Evolutionary conservation across 2,113 vertebrate species (phyloP).

Genomic region (Neoarius graeffei): DNA sequence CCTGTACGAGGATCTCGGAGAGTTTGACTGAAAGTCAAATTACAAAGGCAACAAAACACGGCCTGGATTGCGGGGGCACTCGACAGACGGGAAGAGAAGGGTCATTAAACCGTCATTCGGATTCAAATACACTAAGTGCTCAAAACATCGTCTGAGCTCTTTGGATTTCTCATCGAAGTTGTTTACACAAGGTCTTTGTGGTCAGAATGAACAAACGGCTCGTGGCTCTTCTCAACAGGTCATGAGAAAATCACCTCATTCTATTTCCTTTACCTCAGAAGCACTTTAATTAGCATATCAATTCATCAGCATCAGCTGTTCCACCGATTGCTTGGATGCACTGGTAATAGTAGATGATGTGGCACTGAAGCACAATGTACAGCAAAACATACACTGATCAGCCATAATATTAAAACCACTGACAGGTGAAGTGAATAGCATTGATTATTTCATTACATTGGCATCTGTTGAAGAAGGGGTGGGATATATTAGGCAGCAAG

Average conservation of each 20-base stretch:
- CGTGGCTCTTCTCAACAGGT: constrained; percentile 59
- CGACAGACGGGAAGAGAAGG: constrained; percentile 77
- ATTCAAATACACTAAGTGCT: constrained; percentile 79
- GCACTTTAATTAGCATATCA: constrained; percentile 51
- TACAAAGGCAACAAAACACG: constrained; percentile 74
- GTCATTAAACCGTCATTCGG: constrained; percentile 81
- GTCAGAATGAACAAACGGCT: constrained; percentile 52
- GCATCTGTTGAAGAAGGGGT: no score
- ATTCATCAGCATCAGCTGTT: constrained; percentile 25
- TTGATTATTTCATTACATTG: no score
- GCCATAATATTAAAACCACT: no score
- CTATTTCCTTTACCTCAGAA: constrained; percentile 25
- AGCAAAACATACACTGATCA: background rate
- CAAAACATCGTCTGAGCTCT: constrained; percentile 57
- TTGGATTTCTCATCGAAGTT: constrained; percentile 63
- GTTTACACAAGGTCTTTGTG: constrained; percentile 73
- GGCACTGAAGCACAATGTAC: background rate
- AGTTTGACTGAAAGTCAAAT: constrained; percentile 72
- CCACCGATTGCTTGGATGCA: background rate
- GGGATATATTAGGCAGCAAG: no score
- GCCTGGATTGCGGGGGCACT: constrained; percentile 78
- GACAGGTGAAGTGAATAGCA: no score
- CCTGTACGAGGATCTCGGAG: constrained; percentile 67
- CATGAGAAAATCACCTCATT: constrained; percentile 74
- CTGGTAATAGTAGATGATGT: background rate